Base-by-base conservation (phyloP, 1,140 invertebrate genomes). In the Oryzaephilus surinamensis region DNA sequence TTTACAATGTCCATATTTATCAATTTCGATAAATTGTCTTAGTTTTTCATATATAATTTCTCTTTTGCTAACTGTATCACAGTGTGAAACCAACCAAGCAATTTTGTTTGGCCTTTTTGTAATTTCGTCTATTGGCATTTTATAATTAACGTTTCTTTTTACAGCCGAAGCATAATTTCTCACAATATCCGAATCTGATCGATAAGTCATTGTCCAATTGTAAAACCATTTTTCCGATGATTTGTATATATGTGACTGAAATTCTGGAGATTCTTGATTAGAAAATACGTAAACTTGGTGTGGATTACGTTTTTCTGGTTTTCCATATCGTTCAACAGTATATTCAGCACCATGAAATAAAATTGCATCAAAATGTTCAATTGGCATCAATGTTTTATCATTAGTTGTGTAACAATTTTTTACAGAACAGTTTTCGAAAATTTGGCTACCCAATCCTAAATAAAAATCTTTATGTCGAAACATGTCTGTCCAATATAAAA, bases 1-100 rank as follows among this genome's bases (percentile, higher is more conserved):
- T n/a, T n/a, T n/a, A 54, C 76, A 88, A 0, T 36, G 41, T n/a
- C 84, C 84, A 46, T 73, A 84, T n/a, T 81, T 66, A 52, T 84
- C 77, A 4, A 84, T 69, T 2, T 54, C 17, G 10, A 82, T 67
- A 41, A 66, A 64, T 32, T 72, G 62, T 30, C 65, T 51, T 4
- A 83, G 56, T 42, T 73, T 60, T 15, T 54, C 47, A 0, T 71
- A 72, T 37, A 72, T 68, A 2, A 59, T 38, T 48, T 76, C 65
- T 5, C 80, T 52, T n/a, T 61, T 52, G 28, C 70, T 73, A 1
- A 57, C 38, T 0, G 69, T 68, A 10, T 58, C 35, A 52, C 79
- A 82, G 49, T 79, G 73, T 14, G 72, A 74, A 0, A 73, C 71
- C 35, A 79, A 67, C 74, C 74, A 77, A 8, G 70, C 71, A 4